Evolutionary conservation across 2,113 vertebrate species (phyloP).

Genomic region (Platanista minor): DNA sequence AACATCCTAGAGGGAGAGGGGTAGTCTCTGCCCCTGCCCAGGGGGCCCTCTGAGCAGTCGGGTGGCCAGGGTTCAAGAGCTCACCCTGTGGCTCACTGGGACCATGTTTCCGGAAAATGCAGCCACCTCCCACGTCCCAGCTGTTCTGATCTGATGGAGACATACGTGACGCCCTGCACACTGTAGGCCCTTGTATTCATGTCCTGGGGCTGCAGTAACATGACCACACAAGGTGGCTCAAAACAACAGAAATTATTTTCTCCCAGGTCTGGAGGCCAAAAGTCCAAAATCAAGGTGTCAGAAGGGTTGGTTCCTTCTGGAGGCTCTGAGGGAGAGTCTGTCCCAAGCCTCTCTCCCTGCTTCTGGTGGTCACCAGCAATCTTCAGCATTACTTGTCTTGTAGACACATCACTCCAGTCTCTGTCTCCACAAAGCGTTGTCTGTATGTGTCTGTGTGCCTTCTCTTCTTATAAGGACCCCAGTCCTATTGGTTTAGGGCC

Average conservation of each 20-base stretch:
- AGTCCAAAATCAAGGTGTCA: neutral
- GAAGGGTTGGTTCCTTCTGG: neutral
- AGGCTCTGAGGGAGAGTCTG: neutral
- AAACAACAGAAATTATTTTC: neutral
- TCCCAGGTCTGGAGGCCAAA: neutral
- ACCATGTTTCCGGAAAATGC: neutral
- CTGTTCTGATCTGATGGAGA: neutral
- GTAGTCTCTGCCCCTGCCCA: neutral
- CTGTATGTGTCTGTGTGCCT: neutral
- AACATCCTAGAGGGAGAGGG: neutral
- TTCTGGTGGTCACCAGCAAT: rapidly evolving
- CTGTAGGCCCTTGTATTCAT: neutral
- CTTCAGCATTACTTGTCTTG: no score
- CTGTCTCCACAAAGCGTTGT: no score
- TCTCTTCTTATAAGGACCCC: no score
- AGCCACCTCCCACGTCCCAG: neutral
- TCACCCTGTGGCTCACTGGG: rapidly evolving
- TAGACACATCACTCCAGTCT: no score
- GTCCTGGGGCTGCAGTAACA: neutral
- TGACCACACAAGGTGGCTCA: neutral
- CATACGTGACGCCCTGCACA: rapidly evolving
- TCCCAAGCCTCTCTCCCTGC: neutral
- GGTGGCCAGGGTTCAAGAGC: neutral
- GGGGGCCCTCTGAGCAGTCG: neutral
- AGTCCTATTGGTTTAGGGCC: no score